These are phyloP conservation scores for Dromaius novaehollandiae DNA, from an alignment of 2,113 vertebrate species.

Conservation along the genomic window DNA sequence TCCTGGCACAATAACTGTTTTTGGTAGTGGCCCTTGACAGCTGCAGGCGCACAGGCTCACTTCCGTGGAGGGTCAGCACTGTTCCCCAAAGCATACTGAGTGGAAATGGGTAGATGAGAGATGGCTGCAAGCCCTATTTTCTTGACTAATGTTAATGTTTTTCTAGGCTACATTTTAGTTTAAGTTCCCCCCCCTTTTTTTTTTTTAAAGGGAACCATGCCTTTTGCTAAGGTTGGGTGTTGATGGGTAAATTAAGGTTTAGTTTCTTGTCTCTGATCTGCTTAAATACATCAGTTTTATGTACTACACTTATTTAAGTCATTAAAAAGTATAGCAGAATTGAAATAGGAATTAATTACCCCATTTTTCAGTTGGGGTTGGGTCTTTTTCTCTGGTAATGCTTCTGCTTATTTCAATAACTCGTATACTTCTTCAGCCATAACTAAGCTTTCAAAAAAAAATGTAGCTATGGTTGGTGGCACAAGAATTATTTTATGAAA, in stretches of 20 bases:
- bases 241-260: neutral
- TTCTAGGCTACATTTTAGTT: neutral
- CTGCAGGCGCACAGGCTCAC: neutral
- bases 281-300: neutral
- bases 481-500: neutral
- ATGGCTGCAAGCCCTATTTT: neutral
- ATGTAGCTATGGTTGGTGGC: neutral
- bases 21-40: neutral
- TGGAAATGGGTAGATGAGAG: neutral
- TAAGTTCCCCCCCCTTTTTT: neutral
- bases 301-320: neutral
- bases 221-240: neutral
- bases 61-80: neutral
- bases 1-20: neutral
- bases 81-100: neutral
- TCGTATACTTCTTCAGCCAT: neutral
- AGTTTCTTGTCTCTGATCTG: neutral
- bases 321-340: neutral
- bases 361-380: neutral
- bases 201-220: neutral
- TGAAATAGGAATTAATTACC: neutral
- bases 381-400: neutral
- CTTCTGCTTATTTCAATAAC: neutral
- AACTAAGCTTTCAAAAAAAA: neutral
- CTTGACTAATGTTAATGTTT: neutral